Percentiles rank a stretch among this genome's conserved stretches.
These are phyloP conservation scores for Apostichopus japonicus DNA, from an alignment of 35 echinoderm and acorn worm species.

Conservation along the genomic window DNA sequence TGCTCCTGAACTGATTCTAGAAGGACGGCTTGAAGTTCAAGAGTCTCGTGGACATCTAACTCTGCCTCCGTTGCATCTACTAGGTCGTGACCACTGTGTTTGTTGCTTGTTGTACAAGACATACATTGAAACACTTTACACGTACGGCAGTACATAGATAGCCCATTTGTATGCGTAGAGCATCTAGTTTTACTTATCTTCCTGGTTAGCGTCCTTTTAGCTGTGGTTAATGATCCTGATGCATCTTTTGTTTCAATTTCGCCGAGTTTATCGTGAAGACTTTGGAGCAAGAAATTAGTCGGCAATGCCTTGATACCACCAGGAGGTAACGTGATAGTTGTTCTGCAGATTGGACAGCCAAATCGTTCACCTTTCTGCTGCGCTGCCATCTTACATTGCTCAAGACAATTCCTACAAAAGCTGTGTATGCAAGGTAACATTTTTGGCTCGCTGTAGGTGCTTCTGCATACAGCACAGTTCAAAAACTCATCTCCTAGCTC, in stretches of 20 bases:
- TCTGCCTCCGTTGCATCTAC: conserved; percentile 42
- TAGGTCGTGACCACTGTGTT: conserved; percentile 32
- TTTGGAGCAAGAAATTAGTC: conserved; percentile 48
- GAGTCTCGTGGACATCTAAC: conserved; percentile 51
- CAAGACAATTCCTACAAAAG: conserved; percentile 55
- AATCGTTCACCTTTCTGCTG: conserved; percentile 19
- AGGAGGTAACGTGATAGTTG: neutral
- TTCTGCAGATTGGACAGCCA: conserved; percentile 47
- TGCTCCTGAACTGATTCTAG: conserved; percentile 46
- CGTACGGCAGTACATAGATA: conserved; percentile 43
- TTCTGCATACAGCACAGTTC: conserved; percentile 46
- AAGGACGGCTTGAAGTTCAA: conserved; percentile 37
- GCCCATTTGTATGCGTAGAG: conserved; percentile 7
- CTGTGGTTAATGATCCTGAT: neutral
- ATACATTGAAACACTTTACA: conserved; percentile 46
- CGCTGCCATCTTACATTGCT: conserved; percentile 9
- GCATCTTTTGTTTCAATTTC: conserved; percentile 28
- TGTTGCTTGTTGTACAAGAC: conserved; percentile 26
- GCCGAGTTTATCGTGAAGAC: conserved; percentile 26
- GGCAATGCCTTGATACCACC: conserved; percentile 39
- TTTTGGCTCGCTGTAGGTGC: conserved; percentile 40
- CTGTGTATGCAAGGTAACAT: conserved; percentile 52
- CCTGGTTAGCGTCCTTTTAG: conserved; percentile 6
- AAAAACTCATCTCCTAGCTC: conserved; percentile 47
- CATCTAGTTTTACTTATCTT: conserved; percentile 38